Evolutionary conservation across 2,113 vertebrate species (phyloP).

Genomic region (Noctilio leporinus): DNA sequence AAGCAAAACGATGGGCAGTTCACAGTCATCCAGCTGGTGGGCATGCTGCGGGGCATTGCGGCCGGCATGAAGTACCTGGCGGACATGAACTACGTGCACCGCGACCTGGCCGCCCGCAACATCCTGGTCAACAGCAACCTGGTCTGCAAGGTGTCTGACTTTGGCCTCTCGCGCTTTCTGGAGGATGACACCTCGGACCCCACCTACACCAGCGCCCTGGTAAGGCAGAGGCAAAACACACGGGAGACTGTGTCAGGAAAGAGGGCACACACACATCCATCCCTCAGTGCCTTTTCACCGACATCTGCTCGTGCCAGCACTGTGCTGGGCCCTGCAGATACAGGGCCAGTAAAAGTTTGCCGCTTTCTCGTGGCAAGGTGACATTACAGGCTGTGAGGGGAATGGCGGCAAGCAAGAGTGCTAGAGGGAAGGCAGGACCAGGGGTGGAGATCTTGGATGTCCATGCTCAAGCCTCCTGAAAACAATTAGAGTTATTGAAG

Average conservation of each 20-base stretch:
- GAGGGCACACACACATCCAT: not conserved
- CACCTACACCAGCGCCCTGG: conserved; percentile 96
- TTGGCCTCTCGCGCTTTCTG: conserved; percentile 94
- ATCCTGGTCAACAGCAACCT: conserved; percentile 98
- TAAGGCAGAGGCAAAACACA: conserved; percentile 68
- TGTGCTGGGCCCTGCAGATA: not conserved
- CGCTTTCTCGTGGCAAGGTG: not conserved
- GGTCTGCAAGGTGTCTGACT: conserved; percentile 97
- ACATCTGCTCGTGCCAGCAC: not conserved
- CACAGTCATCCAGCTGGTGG: conserved; percentile 96
- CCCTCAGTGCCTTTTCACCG: accelerated
- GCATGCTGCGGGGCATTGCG: conserved; percentile 94
- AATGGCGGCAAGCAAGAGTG: accelerated
- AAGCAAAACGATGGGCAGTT: conserved; percentile 98
- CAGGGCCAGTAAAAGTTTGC: not conserved
- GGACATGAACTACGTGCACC: conserved; percentile 97
- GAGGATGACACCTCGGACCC: conserved; percentile 97
- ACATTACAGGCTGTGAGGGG: no score
- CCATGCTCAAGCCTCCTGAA: not conserved
- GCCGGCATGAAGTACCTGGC: conserved; percentile 96
- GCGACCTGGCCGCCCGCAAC: conserved; percentile 94
- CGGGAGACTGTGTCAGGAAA: accelerated
- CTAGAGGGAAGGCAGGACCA: no score
- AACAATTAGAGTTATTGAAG: not conserved
- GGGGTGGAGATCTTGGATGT: not conserved